Evolutionary conservation across 2,797 vertebrate genomes (phyloP).

Genomic region (Poeciliopsis presidionis): DNA sequence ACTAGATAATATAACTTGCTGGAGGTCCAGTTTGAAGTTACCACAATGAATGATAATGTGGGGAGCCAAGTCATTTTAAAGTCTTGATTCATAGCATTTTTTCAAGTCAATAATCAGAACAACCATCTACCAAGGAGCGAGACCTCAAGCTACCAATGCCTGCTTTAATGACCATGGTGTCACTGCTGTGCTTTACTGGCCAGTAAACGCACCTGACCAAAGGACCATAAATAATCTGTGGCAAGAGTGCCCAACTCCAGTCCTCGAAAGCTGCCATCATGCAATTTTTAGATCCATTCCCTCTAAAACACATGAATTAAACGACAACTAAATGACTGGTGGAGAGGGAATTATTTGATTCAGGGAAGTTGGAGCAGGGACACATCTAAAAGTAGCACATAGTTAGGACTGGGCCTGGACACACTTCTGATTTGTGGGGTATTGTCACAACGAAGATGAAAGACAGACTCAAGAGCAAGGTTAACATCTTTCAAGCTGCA

Average conservation of each 20-base stretch:
- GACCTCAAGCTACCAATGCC: background rate
- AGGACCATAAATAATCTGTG: background rate
- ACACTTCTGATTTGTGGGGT: too few relatives aligned
- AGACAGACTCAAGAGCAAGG: background rate
- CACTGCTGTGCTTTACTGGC: background rate
- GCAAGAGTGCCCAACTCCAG: too few relatives aligned
- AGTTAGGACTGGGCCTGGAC: too few relatives aligned
- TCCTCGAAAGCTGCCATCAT: too few relatives aligned
- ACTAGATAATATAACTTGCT: background rate
- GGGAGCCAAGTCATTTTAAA: background rate
- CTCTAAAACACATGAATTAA: too few relatives aligned
- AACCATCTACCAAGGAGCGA: background rate
- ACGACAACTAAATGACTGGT: too few relatives aligned
- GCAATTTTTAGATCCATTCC: too few relatives aligned
- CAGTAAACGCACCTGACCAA: background rate
- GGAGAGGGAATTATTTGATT: too few relatives aligned
- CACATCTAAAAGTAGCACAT: too few relatives aligned
- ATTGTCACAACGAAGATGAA: background rate
- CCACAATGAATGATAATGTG: background rate
- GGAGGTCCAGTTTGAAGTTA: background rate
- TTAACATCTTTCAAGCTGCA: too few relatives aligned
- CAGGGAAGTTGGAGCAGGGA: too few relatives aligned
- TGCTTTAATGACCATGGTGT: background rate
- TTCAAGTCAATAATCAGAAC: background rate
- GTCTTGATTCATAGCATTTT: background rate